Conservation (phyloP, 2,797 vertebrate species). For the Hafferia zeledoni region DNA sequence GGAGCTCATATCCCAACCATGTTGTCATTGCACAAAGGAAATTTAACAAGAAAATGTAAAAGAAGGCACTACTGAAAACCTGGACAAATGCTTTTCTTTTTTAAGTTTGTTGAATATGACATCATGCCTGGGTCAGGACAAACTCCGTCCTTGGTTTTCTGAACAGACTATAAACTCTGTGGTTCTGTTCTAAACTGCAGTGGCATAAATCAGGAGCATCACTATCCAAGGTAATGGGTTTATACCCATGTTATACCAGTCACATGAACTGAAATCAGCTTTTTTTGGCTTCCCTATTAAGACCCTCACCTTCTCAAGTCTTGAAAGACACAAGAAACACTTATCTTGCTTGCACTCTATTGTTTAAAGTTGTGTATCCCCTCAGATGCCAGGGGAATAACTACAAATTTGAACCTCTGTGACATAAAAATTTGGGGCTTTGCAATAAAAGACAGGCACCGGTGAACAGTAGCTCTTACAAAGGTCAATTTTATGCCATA, state of each 20-base stretch:
- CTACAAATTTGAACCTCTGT: neutral
- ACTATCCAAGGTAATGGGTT: neutral
- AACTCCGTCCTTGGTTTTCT: neutral
- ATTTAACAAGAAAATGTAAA: neutral
- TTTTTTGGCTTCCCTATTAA: neutral
- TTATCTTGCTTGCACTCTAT: neutral
- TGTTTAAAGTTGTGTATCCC: neutral
- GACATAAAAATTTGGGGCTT: neutral
- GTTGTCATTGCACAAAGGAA: neutral
- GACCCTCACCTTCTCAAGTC: neutral
- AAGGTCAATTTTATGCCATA: neutral
- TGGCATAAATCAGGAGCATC: neutral
- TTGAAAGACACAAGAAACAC: neutral
- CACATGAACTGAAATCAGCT: neutral
- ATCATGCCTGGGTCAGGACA: neutral
- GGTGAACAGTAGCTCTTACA: neutral
- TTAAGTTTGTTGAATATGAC: neutral
- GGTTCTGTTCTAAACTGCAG: neutral
- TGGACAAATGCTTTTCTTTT: neutral
- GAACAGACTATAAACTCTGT: neutral
- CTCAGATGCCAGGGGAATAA: neutral
- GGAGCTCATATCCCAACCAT: neutral
- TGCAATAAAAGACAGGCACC: neutral
- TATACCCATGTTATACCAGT: neutral
- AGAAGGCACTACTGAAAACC: neutral